Evolutionary conservation across 2,888 invertebrate genomes (phyloP), one percentile per base, ranked within the genome.

Genomic region (Macaria liturata): DNA sequence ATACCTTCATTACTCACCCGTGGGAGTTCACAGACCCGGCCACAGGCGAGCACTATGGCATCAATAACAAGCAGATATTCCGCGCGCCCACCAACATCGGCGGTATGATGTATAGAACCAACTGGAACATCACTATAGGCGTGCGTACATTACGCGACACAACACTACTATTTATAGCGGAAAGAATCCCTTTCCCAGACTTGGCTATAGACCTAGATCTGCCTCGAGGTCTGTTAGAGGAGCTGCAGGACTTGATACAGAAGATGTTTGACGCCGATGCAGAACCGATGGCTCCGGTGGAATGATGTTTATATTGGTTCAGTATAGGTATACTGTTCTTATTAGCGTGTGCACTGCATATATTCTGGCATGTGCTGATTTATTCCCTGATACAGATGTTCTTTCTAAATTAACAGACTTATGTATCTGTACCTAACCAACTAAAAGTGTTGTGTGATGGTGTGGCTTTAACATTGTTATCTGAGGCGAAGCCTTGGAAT

Each of bases 1-100:
- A 96, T 70, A 96, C 97, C 0, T 98, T 91, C 78, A 94, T 94
- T 9, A 95, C 95, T 0, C 97, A 98, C 85, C 96, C 96, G 0
- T 98, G 97, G 97, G 94, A 97, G 62, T 97, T 97, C 75, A 89
- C 94, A 0, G 96, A 97, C 77, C 84, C 93, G 0, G 82, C 91
- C 0, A 96, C 96, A 0, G 93, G 93, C 49, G 96, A 96, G 71
- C 91, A 93, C 43, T 91, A 78, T 80, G 92, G 93, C 6, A 93
- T 95, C 0, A 93, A 93, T 61, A 86, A 93, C 71, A 80, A 88
- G 66, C 65, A 81, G 53, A 78, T 93, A 49, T 93, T 93, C 78
- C 76, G 92, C 68, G 93, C 90, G 0, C 87, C 88, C 0, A 59
- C 60, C 0, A 73, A 74, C n/a, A 65, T 86, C 0, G 87, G 81